Evolutionary conservation across 2,113 vertebrate genomes (phyloP), one percentile per base, ranked within the genome.

Genomic region (Ammodytes dubius): DNA sequence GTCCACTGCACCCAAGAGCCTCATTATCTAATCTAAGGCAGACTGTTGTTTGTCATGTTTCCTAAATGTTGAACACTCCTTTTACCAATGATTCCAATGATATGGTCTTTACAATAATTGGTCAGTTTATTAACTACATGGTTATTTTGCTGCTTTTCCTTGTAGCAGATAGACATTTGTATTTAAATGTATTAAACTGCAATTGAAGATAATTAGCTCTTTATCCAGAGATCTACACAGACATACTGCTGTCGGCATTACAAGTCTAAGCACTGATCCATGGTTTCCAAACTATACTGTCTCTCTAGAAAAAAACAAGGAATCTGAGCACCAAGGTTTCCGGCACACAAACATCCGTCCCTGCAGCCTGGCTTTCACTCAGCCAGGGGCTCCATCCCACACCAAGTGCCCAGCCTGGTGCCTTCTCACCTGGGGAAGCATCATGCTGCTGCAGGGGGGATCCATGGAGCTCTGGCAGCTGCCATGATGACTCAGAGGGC

Each of bases 241-340:
- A 57, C n/a, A 13, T 19, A 57, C 13, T 56, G 6, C 4, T 42
- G 17, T 57, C 1, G 3, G 5, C 3, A 6, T 40, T 0, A 64
- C 42, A 35, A 5, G 11, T 66, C 50, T 14, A 42, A 60, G 4
- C 12, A 60, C 4, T 54, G 14, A 72, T 47, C 14, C 40, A 50
- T 53, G 40, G 15, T 27, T 14, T 74, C 27, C 9, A 50, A 57
- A 60, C n/a, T 64, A 6, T 14, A 39, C 11, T 70, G 14, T 40
- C 15, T 82, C 39, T 81, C 49, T 95, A 99, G 98, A 99, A 88
- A 98, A 99, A 87, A 87, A 95, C 77, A 98, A 99, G 95, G 97
- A 99, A 17, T 75, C 90, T 0, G 92, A 95, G 59, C 93, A 97
- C 46, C 72, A 89, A 0, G 84, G 93, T 70, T 93, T 97, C 75